phyloP scores from a whole-genome alignment of 2,888 invertebrate species.

The Unio pictorum region DNA sequence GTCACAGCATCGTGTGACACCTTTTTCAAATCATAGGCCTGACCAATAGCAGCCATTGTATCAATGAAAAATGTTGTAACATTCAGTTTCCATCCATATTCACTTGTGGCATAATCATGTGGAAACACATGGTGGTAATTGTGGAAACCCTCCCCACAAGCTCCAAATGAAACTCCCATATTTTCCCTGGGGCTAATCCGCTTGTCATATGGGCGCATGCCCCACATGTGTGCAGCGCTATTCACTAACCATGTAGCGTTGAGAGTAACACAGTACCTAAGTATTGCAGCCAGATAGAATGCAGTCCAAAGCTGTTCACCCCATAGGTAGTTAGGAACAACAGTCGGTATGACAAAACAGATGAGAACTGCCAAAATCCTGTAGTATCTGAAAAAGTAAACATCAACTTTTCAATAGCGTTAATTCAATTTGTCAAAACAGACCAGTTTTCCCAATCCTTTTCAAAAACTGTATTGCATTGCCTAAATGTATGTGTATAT shows the following conservation, averaged over 20 bases:
- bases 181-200: slow-evolving; percentile 84
- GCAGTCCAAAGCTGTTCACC: slow-evolving; percentile 83
- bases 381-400: slow-evolving; percentile 79
- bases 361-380: slow-evolving; percentile 82
- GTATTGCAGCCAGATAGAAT: slow-evolving; percentile 85
- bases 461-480: too few relatives aligned
- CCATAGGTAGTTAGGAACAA: slow-evolving; percentile 88
- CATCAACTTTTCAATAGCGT: too few relatives aligned
- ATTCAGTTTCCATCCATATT: slow-evolving; percentile 82
- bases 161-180: slow-evolving; percentile 80
- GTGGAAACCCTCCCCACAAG: slow-evolving; percentile 84
- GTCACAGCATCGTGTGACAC: slow-evolving; percentile 80
- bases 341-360: slow-evolving; percentile 86
- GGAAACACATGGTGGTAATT: slow-evolving; percentile 96
- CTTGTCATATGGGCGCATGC: slow-evolving; percentile 92
- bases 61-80: slow-evolving; percentile 85
- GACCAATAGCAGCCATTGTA: slow-evolving; percentile 85
- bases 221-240: slow-evolving; percentile 94
- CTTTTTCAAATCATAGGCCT: slow-evolving; percentile 89
- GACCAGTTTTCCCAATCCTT: too few relatives aligned
- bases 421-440: too few relatives aligned
- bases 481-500: too few relatives aligned
- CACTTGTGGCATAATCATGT: slow-evolving; percentile 93
- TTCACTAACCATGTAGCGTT: slow-evolving; percentile 97
- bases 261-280: slow-evolving; percentile 86